Conservation (phyloP, 2,797 vertebrate species). For the Schizothorax lantsangensis region DNA sequence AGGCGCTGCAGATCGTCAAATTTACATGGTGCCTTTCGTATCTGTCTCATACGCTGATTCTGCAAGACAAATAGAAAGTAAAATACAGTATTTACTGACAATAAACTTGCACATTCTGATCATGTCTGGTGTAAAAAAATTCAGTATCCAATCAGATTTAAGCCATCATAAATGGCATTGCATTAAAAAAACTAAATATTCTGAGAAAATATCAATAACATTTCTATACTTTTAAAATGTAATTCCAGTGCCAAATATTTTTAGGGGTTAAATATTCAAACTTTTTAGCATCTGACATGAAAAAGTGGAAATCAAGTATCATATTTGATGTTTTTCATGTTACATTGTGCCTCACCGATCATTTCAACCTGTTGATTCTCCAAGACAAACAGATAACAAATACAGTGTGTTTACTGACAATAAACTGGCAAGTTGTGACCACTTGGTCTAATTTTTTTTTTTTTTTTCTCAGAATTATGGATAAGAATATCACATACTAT, state of each 20-base stretch:
- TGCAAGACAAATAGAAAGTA: conserved; percentile 27
- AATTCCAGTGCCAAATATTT: neutral
- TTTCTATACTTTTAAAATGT: neutral
- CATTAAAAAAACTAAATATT: neutral
- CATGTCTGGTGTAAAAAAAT: neutral
- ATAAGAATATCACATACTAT: neutral
- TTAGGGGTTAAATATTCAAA: neutral
- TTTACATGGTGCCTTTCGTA: conserved; percentile 64
- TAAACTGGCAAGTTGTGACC: neutral
- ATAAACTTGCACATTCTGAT: neutral
- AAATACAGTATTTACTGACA: conserved; percentile 33
- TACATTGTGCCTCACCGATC: neutral
- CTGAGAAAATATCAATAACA: neutral
- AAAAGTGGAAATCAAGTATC: neutral
- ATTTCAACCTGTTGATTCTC: neutral
- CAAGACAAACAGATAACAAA: neutral
- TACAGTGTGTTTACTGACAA: neutral
- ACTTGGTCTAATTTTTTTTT: neutral
- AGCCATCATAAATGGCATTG: neutral
- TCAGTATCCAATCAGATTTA: neutral
- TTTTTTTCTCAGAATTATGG: neutral
- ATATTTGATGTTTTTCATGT: neutral
- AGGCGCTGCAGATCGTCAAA: conserved; percentile 43
- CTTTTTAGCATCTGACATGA: neutral
- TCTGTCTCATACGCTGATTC: conserved; percentile 52